Evolutionary conservation across 2,888 invertebrate genomes (phyloP).

Genomic region (Romanomermis culicivorax): DNA sequence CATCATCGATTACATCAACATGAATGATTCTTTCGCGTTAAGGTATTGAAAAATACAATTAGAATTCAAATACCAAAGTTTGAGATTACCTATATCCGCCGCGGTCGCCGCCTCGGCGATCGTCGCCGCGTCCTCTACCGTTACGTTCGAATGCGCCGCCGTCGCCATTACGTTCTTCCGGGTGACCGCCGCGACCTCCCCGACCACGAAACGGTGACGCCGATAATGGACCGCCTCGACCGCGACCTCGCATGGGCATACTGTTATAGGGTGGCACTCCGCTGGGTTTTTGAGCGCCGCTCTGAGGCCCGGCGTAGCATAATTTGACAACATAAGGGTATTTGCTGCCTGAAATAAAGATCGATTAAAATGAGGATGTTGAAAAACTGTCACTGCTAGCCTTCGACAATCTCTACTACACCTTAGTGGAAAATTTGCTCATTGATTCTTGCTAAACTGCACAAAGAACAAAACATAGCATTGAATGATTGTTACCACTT

Average conservation of each 20-base stretch:
- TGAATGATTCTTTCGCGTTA: too few species aligned
- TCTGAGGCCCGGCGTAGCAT: conserved; percentile 43
- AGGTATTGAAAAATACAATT: too few species aligned
- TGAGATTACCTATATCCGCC: too few species aligned
- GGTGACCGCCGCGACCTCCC: background rate
- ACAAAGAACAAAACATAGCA: background rate
- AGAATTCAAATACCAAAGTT: too few species aligned
- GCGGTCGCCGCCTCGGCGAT: background rate
- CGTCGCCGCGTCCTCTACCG: background rate
- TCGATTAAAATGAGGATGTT: background rate
- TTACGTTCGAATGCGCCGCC: background rate
- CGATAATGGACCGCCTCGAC: background rate
- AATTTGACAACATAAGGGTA: conserved; percentile 94
- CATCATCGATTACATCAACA: too few species aligned
- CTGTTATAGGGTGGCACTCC: background rate
- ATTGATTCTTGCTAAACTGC: background rate
- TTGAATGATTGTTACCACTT: too few species aligned
- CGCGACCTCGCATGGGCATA: background rate
- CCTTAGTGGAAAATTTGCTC: background rate
- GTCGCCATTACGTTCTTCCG: background rate
- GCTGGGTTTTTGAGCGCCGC: background rate
- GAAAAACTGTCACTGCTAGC: background rate
- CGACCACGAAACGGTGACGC: background rate
- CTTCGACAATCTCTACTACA: too few species aligned
- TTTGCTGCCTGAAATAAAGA: conserved; percentile 41